A percentile compares a stretch with the other conserved stretches of the same genome.
These are phyloP conservation scores for Streblospio benedicti DNA, from an alignment of 1,140 invertebrate species.

Conservation along the genomic window DNA sequence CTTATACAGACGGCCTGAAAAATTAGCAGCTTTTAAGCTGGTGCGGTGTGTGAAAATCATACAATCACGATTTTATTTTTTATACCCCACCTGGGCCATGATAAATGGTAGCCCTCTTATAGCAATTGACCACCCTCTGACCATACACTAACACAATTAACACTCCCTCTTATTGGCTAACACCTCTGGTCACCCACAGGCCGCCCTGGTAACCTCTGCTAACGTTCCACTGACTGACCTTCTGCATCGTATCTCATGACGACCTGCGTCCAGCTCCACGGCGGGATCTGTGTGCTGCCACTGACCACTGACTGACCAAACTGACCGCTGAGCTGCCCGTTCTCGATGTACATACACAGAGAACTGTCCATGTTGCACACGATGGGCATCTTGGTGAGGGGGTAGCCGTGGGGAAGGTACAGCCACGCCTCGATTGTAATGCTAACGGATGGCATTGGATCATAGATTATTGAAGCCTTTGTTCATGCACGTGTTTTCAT, in stretches of 20 bases:
- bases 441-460: conserved; percentile 21
- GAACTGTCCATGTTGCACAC: conserved; percentile 18
- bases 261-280: neutral
- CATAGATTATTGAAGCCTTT: neutral
- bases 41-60: too few species aligned
- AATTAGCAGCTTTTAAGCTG: too few species aligned
- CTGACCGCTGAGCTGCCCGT: conserved; percentile 9
- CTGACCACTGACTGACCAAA: neutral
- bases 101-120: too few species aligned
- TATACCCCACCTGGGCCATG: too few species aligned
- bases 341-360: conserved; percentile 24
- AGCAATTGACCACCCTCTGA: too few species aligned
- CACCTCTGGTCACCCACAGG: too few species aligned
- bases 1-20: too few species aligned
- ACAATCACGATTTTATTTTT: too few species aligned
- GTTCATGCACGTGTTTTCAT: neutral
- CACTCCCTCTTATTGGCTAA: too few species aligned
- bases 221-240: too few species aligned
- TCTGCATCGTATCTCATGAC: conserved; percentile 8
- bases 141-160: too few species aligned
- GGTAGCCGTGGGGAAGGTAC: conserved; percentile 13
- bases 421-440: conserved; percentile 26
- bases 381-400: conserved; percentile 19
- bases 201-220: too few species aligned
- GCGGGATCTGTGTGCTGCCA: neutral